Evolutionary conservation across 2,113 vertebrate species (phyloP).

Genomic region (Coptodon rendalli): DNA sequence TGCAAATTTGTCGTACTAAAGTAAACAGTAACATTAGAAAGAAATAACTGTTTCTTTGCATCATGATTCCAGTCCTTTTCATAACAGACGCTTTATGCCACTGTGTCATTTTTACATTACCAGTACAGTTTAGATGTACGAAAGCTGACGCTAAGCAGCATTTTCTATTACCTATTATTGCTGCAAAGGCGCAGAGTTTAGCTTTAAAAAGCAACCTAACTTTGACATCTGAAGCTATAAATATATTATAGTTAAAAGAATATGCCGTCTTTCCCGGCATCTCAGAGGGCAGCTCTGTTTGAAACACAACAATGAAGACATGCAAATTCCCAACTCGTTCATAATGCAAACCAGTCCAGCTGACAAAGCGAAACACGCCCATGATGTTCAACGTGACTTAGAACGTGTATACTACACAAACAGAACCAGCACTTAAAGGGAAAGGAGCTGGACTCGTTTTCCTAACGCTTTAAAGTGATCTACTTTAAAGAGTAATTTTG

Average conservation of each 20-base stretch:
- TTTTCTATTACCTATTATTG: not conserved
- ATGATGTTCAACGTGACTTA: not conserved
- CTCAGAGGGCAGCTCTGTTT: not conserved
- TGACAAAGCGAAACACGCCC: not conserved
- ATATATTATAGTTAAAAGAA: not conserved
- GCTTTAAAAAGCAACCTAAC: not conserved
- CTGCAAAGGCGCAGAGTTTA: not conserved
- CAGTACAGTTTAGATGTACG: accelerated
- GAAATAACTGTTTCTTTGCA: not conserved
- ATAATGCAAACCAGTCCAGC: slow-evolving; percentile 29
- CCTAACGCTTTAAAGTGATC: not conserved
- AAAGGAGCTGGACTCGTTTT: not conserved
- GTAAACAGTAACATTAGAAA: not conserved
- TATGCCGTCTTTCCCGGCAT: not conserved
- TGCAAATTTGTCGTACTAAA: not conserved
- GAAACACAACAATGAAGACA: not conserved
- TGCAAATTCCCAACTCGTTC: slow-evolving; percentile 9
- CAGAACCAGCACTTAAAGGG: not conserved
- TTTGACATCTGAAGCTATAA: not conserved
- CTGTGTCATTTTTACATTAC: not conserved
- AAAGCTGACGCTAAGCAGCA: not conserved
- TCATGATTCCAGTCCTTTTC: not conserved
- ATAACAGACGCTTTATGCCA: not conserved
- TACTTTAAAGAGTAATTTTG: not conserved
- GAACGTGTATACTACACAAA: not conserved